These are phyloP conservation scores for Fukomys damarensis DNA, from an alignment of 2,113 vertebrate genomes.

Conservation along the genomic window DNA sequence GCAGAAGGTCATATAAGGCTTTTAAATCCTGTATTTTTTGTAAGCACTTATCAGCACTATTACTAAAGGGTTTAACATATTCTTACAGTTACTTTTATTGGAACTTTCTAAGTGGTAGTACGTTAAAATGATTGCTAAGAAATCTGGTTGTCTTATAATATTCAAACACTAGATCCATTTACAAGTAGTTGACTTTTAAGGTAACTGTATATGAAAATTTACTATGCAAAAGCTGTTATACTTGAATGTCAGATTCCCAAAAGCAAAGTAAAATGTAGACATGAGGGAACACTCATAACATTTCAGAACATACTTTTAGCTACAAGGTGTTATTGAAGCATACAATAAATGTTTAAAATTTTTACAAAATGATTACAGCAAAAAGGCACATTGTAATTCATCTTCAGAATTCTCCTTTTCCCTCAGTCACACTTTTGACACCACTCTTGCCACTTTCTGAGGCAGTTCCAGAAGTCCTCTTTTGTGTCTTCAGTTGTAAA, in stretches of 20 bases:
- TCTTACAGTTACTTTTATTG: background rate
- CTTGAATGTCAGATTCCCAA: background rate
- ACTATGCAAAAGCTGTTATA: background rate
- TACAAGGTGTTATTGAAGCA: background rate
- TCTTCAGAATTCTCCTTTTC: background rate
- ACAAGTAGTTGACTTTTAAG: background rate
- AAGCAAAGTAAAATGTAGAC: conserved; percentile 2
- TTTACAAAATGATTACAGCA: background rate
- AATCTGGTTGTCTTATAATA: background rate
- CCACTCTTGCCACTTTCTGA: background rate
- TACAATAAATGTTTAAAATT: background rate
- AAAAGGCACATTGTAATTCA: background rate
- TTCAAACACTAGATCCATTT: background rate
- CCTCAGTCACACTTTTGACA: background rate
- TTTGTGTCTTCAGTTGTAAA: background rate
- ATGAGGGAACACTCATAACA: background rate
- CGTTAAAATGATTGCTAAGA: background rate
- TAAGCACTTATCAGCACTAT: conserved; percentile 40
- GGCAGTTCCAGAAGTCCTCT: background rate
- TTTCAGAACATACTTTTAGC: background rate
- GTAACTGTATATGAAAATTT: background rate
- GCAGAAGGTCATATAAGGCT: conserved; percentile 67
- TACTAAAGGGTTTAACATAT: background rate
- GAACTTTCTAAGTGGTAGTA: background rate
- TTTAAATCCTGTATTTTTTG: conserved; percentile 41